Conservation (phyloP, 2,888 invertebrate species). For the Trachelus iudaicus region DNA sequence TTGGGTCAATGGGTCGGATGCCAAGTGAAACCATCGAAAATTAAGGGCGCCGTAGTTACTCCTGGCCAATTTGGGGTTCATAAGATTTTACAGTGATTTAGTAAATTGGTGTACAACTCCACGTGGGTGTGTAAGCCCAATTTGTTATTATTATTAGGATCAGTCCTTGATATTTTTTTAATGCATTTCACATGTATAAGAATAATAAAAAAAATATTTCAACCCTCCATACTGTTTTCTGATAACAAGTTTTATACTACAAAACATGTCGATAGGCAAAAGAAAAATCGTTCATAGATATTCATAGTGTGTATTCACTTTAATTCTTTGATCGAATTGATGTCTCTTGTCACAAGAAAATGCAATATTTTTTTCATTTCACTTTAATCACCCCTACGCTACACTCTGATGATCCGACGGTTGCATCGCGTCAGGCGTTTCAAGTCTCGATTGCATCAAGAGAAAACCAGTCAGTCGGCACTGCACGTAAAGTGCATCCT, state of each 20-base stretch:
- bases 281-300: no score
- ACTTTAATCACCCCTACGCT: background rate
- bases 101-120: background rate
- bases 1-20: constrained; percentile 45
- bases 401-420: background rate
- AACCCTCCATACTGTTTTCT: background rate
- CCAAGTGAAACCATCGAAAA: constrained; percentile 31
- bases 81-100: background rate
- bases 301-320: no score
- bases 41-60: background rate
- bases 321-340: no score
- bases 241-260: no score
- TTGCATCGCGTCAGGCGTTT: background rate
- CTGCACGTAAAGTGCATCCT: background rate
- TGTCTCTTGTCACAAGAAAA: no score
- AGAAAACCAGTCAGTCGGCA: background rate
- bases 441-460: background rate
- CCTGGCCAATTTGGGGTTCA: background rate
- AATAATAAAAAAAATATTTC: background rate
- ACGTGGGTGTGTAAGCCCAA: background rate
- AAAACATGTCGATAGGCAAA: no score
- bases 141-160: background rate
- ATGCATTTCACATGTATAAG: background rate
- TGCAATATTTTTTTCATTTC: background rate
- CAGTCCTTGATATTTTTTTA: background rate